Percentiles rank a stretch among this genome's conserved stretches.
Conservation (phyloP, 2,113 vertebrate genomes). For the Prietella phreatophila region DNA sequence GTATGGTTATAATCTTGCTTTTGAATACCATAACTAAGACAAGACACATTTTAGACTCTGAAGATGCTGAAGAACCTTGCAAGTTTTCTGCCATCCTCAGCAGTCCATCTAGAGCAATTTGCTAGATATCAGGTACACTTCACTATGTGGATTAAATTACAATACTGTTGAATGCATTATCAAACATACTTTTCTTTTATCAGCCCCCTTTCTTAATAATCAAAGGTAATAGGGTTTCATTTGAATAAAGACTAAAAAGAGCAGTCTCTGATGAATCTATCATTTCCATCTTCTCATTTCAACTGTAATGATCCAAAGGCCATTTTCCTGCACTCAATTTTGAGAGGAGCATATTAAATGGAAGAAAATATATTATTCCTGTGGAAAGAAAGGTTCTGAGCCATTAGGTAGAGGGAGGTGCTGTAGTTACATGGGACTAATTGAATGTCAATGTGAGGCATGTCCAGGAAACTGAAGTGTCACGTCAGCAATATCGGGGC, state of each 20-base stretch:
- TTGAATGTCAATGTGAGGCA: conserved; percentile 65
- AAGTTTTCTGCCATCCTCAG: background rate
- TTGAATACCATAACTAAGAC: background rate
- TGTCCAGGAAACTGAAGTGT: conserved; percentile 56
- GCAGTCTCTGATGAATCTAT: conserved; percentile 62
- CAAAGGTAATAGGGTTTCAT: conserved; percentile 11
- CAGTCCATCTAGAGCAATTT: conserved; percentile 12
- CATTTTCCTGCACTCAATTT: conserved; percentile 55
- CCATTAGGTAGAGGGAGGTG: conserved; percentile 62
- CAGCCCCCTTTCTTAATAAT: conserved; percentile 7
- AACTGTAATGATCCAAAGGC: conserved; percentile 65
- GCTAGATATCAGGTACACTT: conserved; percentile 7
- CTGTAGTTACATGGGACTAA: conserved; percentile 67
- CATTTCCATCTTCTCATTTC: conserved; percentile 60
- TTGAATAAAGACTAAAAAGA: conserved; percentile 54
- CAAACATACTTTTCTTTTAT: conserved; percentile 17
- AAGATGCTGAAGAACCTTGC: background rate
- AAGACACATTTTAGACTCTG: background rate
- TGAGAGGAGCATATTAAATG: conserved; percentile 62
- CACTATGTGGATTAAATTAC: background rate
- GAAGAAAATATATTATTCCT: conserved; percentile 47
- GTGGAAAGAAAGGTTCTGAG: conserved; percentile 53
- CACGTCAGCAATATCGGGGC: conserved; percentile 60
- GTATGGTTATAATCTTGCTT: background rate
- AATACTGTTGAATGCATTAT: conserved; percentile 6